Conservation (phyloP, 2,113 vertebrate species). For the Helogale parvula region DNA sequence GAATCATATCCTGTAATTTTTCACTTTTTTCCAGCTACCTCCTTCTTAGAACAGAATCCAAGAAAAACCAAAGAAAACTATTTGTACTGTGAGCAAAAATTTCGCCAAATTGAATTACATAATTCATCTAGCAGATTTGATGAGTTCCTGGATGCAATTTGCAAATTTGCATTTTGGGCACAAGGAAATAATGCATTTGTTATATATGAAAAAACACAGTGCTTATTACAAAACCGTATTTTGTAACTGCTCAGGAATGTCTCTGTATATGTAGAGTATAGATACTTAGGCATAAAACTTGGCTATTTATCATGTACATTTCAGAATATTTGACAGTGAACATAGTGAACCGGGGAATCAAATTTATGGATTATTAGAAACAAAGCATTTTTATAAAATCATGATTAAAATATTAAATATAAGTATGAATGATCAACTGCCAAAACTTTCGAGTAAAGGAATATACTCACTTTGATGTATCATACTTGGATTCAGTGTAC, state of each 20-base stretch:
- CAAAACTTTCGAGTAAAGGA: background rate
- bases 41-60: conserved; percentile 81
- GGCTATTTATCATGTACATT: background rate
- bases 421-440: background rate
- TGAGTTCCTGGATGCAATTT: conserved; percentile 73
- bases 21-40: conserved; percentile 79
- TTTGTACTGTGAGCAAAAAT: conserved; percentile 79
- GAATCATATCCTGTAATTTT: conserved; percentile 89
- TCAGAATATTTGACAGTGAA: conserved; percentile 37
- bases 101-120: conserved; percentile 80
- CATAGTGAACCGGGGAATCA: background rate
- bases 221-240: conserved; percentile 61
- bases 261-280: background rate
- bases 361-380: conserved; percentile 40
- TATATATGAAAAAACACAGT: conserved; percentile 57
- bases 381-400: conserved; percentile 18
- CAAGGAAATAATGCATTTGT: conserved; percentile 79
- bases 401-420: conserved; percentile 11
- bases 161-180: conserved; percentile 70
- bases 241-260: conserved; percentile 63
- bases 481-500: background rate
- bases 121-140: conserved; percentile 76
- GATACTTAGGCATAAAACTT: conserved; percentile 42
- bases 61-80: conserved; percentile 82
- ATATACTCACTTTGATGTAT: background rate